Percentiles rank a stretch among this genome's conserved stretches.
These are phyloP conservation scores for Gymnothorax javanicus DNA, from an alignment of 2,797 vertebrate species.

Conservation along the genomic window DNA sequence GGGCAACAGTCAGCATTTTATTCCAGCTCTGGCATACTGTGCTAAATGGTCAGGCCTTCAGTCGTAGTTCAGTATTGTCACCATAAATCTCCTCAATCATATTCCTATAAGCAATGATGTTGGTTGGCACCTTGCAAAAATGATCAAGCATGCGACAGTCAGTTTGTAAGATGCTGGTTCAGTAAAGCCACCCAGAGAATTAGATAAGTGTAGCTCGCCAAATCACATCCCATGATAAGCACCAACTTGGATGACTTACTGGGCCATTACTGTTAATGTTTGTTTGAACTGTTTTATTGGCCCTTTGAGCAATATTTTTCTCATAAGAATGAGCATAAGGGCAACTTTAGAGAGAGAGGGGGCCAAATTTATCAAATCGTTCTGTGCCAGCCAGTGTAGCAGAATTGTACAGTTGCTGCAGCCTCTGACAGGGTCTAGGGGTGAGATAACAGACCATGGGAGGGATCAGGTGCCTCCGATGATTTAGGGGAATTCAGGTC, in stretches of 20 bases:
- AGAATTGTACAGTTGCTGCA: not conserved
- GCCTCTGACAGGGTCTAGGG: too few relatives aligned
- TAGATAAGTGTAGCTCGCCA: not conserved
- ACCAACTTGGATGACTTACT: not conserved
- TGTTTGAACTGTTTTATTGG: not conserved
- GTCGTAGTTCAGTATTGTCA: not conserved
- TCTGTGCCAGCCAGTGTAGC: not conserved
- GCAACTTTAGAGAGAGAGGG: not conserved
- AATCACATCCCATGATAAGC: not conserved
- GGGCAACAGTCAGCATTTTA: not conserved
- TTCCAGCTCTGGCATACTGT: not conserved
- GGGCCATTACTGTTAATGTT: not conserved
- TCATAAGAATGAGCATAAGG: not conserved
- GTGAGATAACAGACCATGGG: too few relatives aligned
- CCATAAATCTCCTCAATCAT: not conserved
- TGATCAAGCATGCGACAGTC: not conserved
- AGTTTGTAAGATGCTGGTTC: not conserved
- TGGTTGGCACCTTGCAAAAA: not conserved
- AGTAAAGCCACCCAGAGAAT: not conserved
- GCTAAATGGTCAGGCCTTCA: too few relatives aligned
- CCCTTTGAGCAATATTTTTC: not conserved
- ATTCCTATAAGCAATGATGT: not conserved
- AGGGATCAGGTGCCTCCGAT: too few relatives aligned
- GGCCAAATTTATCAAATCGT: not conserved
- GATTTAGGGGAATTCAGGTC: too few relatives aligned